Base-by-base conservation (phyloP, 1,140 invertebrate genomes). In the Drosophila miranda region DNA sequence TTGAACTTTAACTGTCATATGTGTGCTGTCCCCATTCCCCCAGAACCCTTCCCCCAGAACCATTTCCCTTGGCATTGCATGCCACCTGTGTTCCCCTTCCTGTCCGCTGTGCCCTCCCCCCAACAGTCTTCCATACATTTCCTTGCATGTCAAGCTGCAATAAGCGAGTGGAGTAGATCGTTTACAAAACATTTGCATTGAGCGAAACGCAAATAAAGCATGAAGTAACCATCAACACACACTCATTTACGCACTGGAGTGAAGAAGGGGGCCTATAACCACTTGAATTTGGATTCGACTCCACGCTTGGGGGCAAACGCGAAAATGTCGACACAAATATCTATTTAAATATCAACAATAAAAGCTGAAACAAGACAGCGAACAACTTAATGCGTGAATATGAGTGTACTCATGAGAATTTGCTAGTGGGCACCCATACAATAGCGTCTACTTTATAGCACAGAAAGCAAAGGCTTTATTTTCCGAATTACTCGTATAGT, bases 111-210 rank as follows among this genome's bases (percentile, higher is more conserved):
- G 19, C 19, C 19, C 19, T 9, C 21, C 26, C 26, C 26, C 6
- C 2, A 9, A 30, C 7, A 30, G 8, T 9, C 0, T 30, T 21
- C 26, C 43, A 16, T 14, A 56, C 38, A n/a, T 44, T 19, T 26
- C 28, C 42, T 45, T 43, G 73, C 73, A 74, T 75, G 73, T 75
- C 16, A 51, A 68, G 72, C 34, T 30, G 52, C 56, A 44, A 74
- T 84, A 59, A 79, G 71, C 51, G 52, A 56, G 48, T 41, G 54
- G 30, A 23, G 48, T 41, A 23, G 62, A 75, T 75, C 73, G 68
- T 75, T 75, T 75, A 68, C 73, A 75, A 62, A 75, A 75, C 56
- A 75, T 75, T 75, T 68, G 62, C 55, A 75, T 60, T 13, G 69
- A 43, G 16, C 44, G 48, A 59, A 58, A 30, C 23, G 19, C 16